Evolutionary conservation across 2,797 vertebrate species (phyloP), one percentile per base, ranked within the genome.

Genomic region (Stomatorhinus walkeri): DNA sequence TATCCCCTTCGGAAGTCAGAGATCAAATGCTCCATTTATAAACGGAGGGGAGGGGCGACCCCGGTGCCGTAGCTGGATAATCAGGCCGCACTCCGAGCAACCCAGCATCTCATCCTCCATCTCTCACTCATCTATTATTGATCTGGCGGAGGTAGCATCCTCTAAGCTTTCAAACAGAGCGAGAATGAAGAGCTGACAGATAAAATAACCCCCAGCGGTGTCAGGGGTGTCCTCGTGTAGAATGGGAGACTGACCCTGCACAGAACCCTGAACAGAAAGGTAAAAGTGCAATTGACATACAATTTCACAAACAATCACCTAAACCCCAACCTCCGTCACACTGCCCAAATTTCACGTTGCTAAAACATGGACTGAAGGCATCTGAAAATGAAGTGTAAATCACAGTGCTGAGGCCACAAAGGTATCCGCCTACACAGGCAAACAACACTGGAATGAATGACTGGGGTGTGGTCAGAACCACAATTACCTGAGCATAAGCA

Each of bases 401-500:
- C 16, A 16, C 48, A 4, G 8, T 8, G 16, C 22, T 16, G 28
- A 12, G 68, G 28, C 68, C 68, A 10, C 68, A 72, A 36, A 4
- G 12, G 28, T 48, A 16, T 36, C 59, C 22, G 3, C 22, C 54
- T 22, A 22, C 16, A 14, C 14, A 59, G 49, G 9, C 0, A 48
- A 46, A 85, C 24, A 16, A 32, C 88, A 22, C 22, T 1, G 6
- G 32, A 89, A 22, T 24, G 59, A 61, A 61, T 61, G 81, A 72
- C 46, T 43, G 48, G 51, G 59, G 87, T 28, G 40, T 89, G 88
- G 88, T 68, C 14, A 16, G 84, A 87, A 88, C 86, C 49, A 22
- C 8, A 16, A 14, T 72, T 36, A 10, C 16, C 87, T 48, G 14
- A 51, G 51, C 43, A 86, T 14, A 56, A 28, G 12, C n/a, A 56